These are phyloP conservation scores for human DNA, from an alignment of 2,113 vertebrate genomes.

Conservation along the genomic window DNA sequence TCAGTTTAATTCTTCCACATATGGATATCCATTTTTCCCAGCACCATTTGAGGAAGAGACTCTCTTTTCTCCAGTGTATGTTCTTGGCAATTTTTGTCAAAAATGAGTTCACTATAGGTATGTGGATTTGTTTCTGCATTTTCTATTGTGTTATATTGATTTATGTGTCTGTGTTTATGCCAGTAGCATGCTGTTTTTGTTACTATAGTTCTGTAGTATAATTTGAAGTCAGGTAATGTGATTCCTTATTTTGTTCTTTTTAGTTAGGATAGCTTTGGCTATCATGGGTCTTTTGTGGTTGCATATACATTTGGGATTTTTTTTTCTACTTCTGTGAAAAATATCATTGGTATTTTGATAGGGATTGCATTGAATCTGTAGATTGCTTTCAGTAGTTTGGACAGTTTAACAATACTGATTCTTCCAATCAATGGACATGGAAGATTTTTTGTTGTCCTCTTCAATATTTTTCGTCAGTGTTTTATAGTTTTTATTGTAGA, in stretches of 20 bases:
- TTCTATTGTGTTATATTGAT: background rate
- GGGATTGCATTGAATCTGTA: too few species aligned
- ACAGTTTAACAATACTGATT: too few species aligned
- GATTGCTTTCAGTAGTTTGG: too few species aligned
- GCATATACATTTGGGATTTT: too few species aligned
- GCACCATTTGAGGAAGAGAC: background rate
- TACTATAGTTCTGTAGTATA: background rate
- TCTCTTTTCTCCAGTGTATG: background rate
- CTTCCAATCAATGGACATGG: too few species aligned
- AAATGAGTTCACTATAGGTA: background rate
- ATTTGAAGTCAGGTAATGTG: background rate
- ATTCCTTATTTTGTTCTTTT: background rate
- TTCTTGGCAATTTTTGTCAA: background rate
- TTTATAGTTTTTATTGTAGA: too few species aligned
- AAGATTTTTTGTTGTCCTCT: too few species aligned
- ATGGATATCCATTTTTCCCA: background rate
- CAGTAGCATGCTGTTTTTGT: background rate
- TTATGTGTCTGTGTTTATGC: background rate
- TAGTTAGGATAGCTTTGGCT: background rate
- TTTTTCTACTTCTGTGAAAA: too few species aligned
- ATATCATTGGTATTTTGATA: too few species aligned
- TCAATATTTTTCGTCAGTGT: too few species aligned
- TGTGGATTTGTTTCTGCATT: background rate
- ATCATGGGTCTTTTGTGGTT: background rate
- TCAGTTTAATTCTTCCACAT: background rate